phyloP scores from a whole-genome alignment of 1,140 invertebrate genomes.

The Whitmania pigra region DNA sequence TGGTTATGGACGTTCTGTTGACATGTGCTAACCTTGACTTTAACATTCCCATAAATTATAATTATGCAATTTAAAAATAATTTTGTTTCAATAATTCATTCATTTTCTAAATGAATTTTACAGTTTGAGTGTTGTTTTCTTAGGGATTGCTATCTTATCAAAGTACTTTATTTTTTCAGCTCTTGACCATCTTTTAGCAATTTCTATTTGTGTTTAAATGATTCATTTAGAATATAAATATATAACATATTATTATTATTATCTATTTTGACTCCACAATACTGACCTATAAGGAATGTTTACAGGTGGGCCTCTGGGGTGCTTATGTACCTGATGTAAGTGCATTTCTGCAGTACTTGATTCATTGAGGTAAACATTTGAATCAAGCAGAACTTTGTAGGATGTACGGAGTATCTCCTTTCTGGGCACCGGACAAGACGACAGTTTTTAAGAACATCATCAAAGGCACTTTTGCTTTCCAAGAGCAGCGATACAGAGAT shows the following conservation, averaged over 20 bases:
- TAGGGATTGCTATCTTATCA: too few species aligned
- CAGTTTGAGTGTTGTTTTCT: too few species aligned
- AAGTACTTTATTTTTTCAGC: too few species aligned
- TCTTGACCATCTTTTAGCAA: too few species aligned
- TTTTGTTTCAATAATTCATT: too few species aligned
- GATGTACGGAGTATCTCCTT: conserved; percentile 89
- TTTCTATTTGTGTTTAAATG: too few species aligned
- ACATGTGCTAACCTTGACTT: conserved; percentile 28
- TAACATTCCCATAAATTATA: background rate
- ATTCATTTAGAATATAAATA: too few species aligned
- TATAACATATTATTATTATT: too few species aligned
- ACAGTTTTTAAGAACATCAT: conserved; percentile 90
- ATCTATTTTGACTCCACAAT: too few species aligned
- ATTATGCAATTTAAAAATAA: too few species aligned
- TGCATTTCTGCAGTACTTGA: background rate
- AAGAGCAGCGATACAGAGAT: background rate
- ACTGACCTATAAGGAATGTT: background rate
- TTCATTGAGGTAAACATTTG: too few species aligned
- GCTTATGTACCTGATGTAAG: conserved; percentile 78
- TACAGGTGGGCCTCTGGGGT: conserved; percentile 80
- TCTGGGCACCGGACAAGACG: conserved; percentile 95
- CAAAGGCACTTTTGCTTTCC: conserved; percentile 62
- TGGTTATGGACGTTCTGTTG: conserved; percentile 43
- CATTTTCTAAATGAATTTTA: too few species aligned
- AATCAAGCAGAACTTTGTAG: background rate